Conservation (phyloP, 2,797 vertebrate genomes). For the Phyllotis vaccarum region DNA sequence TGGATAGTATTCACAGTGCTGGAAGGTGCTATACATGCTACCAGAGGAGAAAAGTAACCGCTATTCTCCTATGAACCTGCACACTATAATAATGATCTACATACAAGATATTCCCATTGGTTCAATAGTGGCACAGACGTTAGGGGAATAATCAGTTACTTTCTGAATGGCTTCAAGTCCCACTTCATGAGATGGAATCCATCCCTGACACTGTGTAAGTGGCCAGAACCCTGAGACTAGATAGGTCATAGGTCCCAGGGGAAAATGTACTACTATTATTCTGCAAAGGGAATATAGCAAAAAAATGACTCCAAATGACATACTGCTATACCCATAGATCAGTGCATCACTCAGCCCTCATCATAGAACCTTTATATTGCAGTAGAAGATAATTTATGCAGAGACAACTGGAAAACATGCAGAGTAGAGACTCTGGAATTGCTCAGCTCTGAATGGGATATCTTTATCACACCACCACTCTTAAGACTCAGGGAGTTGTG, state of each 20-base stretch:
- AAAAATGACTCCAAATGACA: neutral
- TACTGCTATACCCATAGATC: neutral
- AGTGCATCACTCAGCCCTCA: neutral
- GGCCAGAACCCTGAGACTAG: neutral
- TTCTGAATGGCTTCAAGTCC: neutral
- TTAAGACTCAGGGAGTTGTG: too few relatives aligned
- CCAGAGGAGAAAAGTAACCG: neutral
- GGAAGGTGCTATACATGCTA: neutral
- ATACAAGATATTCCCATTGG: neutral
- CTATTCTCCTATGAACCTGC: neutral
- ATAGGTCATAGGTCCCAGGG: too few relatives aligned
- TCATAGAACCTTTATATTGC: neutral
- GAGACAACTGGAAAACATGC: neutral
- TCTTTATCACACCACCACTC: neutral
- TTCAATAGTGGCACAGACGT: neutral
- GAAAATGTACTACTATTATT: neutral
- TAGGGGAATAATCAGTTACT: neutral
- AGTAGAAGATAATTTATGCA: neutral
- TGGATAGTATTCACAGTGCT: neutral
- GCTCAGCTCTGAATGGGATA: neutral
- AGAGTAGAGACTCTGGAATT: neutral
- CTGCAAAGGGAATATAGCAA: neutral
- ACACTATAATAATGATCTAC: neutral
- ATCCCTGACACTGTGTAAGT: neutral
- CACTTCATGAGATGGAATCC: neutral